These are phyloP conservation scores for Pygmarrhopalites habei DNA, from an alignment of 1,140 invertebrate genomes.

Conservation along the genomic window DNA sequence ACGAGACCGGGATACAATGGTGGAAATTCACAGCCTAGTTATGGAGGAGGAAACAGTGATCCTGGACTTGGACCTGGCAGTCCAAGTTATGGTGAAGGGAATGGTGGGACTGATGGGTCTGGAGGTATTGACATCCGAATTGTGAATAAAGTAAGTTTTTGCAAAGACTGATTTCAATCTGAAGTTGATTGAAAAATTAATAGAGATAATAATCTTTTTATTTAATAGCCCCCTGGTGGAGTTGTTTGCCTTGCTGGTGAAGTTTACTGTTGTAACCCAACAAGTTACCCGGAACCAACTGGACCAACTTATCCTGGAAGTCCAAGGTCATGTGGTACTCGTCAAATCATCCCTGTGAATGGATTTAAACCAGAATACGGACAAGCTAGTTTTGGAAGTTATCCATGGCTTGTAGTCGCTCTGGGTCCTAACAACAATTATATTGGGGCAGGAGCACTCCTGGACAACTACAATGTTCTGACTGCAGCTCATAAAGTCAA, in stretches of 20 bases:
- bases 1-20: not conserved
- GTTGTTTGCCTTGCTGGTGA: constrained; percentile 21
- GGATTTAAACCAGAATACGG: constrained; percentile 28
- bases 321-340: constrained; percentile 20
- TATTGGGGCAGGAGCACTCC: constrained; percentile 59
- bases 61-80: not conserved
- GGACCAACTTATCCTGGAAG: constrained; percentile 19
- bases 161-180: too few species aligned
- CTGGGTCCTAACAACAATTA: constrained; percentile 50
- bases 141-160: constrained; percentile 38
- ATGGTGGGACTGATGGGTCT: constrained; percentile 28
- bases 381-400: constrained; percentile 43
- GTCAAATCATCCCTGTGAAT: constrained; percentile 27
- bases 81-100: constrained; percentile 12
- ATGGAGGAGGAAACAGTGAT: not conserved
- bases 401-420: constrained; percentile 48
- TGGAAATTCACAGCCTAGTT: too few species aligned
- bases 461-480: constrained; percentile 55
- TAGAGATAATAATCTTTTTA: not conserved
- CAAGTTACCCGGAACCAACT: too few species aligned
- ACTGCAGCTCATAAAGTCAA: constrained; percentile 61
- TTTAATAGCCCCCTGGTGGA: constrained; percentile 21
- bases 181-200: not conserved
- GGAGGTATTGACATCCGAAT: constrained; percentile 41
- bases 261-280: constrained; percentile 23